Conservation (phyloP, 1,140 invertebrate species). For the Leptinotarsa lineolata region DNA sequence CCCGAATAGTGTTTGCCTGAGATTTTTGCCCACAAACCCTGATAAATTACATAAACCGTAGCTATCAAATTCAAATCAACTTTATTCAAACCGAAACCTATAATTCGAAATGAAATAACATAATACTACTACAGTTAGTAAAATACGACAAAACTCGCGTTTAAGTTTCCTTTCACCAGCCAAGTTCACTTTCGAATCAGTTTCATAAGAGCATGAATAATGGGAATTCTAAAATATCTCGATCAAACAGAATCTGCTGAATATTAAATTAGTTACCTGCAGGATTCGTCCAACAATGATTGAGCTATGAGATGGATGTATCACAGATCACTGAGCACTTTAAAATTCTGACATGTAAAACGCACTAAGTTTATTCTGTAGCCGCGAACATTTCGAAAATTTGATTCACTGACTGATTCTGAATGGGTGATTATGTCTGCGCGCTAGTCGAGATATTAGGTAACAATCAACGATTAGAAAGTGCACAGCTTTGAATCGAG, state of each 20-base stretch:
- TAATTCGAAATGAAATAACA: neutral
- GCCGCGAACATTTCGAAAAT: constrained; percentile 14
- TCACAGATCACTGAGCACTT: constrained; percentile 25
- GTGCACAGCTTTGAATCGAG: constrained; percentile 16
- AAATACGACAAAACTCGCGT: constrained; percentile 17
- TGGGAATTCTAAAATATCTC: neutral
- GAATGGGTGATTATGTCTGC: neutral
- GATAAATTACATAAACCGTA: too few relatives aligned
- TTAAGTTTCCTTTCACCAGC: constrained; percentile 23
- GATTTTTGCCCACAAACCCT: too few relatives aligned
- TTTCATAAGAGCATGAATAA: constrained; percentile 15
- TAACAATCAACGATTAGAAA: constrained; percentile 29
- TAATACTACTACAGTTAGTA: neutral
- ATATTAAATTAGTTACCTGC: too few relatives aligned
- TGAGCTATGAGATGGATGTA: neutral
- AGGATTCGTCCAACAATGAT: too few relatives aligned
- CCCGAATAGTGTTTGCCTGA: too few relatives aligned
- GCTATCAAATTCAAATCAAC: too few relatives aligned
- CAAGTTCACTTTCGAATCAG: constrained; percentile 25
- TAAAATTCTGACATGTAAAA: neutral
- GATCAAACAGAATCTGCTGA: neutral
- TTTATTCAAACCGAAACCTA: neutral
- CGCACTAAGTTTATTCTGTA: constrained; percentile 5
- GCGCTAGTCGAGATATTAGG: constrained; percentile 8
- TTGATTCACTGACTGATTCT: constrained; percentile 10